Evolutionary conservation across 2,113 vertebrate genomes (phyloP).

Genomic region (Rhea pennata): DNA sequence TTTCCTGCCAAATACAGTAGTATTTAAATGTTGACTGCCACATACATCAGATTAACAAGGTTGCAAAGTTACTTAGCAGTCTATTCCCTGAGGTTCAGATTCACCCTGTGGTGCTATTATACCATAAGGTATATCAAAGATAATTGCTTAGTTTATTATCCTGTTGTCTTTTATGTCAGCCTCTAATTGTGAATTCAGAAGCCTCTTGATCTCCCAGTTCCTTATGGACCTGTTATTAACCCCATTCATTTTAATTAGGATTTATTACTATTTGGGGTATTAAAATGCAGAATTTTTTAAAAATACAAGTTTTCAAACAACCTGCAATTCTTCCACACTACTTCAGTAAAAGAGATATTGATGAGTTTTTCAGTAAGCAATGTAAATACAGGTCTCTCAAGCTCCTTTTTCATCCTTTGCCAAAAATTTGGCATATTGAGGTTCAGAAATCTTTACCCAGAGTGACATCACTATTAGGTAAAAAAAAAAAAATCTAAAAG

Average conservation of each 20-base stretch:
- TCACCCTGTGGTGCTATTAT: conserved; percentile 73
- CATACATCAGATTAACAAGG: conserved; percentile 73
- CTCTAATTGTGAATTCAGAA: conserved; percentile 69
- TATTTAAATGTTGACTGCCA: conserved; percentile 73
- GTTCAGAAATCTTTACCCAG: neutral
- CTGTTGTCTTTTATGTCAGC: conserved; percentile 76
- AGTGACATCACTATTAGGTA: neutral
- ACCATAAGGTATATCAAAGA: conserved; percentile 74
- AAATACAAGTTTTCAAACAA: conserved; percentile 58
- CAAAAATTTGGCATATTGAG: neutral
- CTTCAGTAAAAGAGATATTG: neutral
- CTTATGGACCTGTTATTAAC: conserved; percentile 72
- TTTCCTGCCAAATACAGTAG: conserved; percentile 47
- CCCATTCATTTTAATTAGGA: conserved; percentile 73
- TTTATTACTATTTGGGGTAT: conserved; percentile 67
- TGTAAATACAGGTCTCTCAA: neutral
- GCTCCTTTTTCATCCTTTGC: neutral
- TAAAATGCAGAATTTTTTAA: conserved; percentile 26
- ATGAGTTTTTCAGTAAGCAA: neutral
- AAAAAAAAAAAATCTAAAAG: neutral
- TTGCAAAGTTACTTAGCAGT: conserved; percentile 67
- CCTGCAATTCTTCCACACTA: neutral
- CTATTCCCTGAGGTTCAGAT: conserved; percentile 64
- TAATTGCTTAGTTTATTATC: conserved; percentile 81
- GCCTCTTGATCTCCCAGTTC: conserved; percentile 63